Evolutionary conservation across 2,113 vertebrate genomes (phyloP).

Genomic region (Dryoscopus gambensis): DNA sequence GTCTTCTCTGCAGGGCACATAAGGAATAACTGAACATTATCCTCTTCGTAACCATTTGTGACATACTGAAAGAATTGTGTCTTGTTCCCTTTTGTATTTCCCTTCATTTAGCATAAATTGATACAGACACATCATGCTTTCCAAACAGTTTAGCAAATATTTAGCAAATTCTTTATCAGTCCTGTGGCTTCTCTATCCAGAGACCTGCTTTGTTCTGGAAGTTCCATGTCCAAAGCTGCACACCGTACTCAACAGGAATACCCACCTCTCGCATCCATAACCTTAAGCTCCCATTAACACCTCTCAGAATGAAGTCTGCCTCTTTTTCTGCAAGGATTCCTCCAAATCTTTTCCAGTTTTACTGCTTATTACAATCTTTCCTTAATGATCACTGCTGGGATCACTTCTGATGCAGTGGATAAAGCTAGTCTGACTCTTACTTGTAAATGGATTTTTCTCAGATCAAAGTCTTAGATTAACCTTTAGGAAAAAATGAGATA

Average conservation of each 20-base stretch:
- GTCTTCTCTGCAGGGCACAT: background rate
- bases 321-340: background rate
- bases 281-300: background rate
- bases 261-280: background rate
- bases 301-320: background rate
- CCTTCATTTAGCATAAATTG: background rate
- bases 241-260: background rate
- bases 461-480: background rate
- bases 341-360: background rate
- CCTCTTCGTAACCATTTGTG: background rate
- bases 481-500: background rate
- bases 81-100: background rate
- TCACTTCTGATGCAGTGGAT: background rate
- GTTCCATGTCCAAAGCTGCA: background rate
- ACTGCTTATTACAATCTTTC: background rate
- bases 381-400: background rate
- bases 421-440: background rate
- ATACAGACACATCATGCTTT: background rate
- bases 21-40: background rate
- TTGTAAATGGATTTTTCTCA: slow-evolving; percentile 7
- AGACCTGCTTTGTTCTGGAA: background rate
- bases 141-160: background rate
- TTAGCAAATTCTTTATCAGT: background rate
- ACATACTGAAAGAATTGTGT: background rate
- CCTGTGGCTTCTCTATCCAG: background rate